Conservation (phyloP, 1,140 invertebrate genomes). For the Cephus cinctus region DNA sequence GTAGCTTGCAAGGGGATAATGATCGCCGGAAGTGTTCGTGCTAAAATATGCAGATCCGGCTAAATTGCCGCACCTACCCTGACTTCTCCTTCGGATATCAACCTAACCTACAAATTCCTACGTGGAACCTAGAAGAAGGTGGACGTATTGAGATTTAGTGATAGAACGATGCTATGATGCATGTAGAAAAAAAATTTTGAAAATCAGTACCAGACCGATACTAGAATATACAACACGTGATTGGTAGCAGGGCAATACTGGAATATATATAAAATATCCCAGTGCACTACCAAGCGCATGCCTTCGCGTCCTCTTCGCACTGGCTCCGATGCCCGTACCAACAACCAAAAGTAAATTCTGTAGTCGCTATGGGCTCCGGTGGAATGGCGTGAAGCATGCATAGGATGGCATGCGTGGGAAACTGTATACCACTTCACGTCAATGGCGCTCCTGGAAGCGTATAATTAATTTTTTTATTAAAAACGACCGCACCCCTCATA, state of each 20-base stretch:
- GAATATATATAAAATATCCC: no score
- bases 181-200: neutral
- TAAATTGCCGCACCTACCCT: conserved; percentile 45
- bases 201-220: neutral
- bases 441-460: neutral
- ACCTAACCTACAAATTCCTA: neutral
- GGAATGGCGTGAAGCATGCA: conserved; percentile 22
- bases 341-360: no score
- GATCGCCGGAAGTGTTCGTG: conserved; percentile 56
- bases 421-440: conserved; percentile 11
- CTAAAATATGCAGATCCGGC: conserved; percentile 55
- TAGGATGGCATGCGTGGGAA: conserved; percentile 25
- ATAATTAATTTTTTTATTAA: no score
- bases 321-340: no score
- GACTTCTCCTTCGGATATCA: neutral
- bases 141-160: neutral
- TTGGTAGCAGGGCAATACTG: no score
- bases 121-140: neutral
- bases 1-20: conserved; percentile 45
- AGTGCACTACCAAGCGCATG: no score
- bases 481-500: no score
- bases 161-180: neutral
- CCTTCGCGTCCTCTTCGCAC: no score
- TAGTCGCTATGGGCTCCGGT: neutral
- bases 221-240: neutral